phyloP scores from a whole-genome alignment of 2,113 vertebrate genomes.

The Catharus bicknelli region DNA sequence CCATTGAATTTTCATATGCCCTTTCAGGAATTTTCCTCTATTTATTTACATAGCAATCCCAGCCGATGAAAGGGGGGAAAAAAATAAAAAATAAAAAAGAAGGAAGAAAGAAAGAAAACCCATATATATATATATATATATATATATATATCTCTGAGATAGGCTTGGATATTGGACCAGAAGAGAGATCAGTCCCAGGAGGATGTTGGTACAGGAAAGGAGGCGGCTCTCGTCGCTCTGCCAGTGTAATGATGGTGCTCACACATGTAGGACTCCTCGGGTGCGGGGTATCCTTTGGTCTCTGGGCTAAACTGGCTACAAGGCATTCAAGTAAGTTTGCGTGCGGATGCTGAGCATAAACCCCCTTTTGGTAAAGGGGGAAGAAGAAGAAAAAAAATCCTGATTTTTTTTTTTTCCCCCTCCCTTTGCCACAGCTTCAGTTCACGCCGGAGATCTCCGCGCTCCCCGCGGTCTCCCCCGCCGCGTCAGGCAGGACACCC shows the following conservation, averaged over 20 bases:
- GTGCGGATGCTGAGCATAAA: slow-evolving; percentile 40
- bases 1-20: slow-evolving; percentile 45
- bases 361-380: neutral
- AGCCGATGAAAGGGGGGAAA: neutral
- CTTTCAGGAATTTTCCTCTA: slow-evolving; percentile 30
- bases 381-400: neutral
- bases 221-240: slow-evolving; percentile 63
- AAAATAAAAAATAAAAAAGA: neutral
- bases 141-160: too few relatives aligned
- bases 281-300: slow-evolving; percentile 43
- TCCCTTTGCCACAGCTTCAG: slow-evolving; percentile 59
- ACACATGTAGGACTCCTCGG: slow-evolving; percentile 62
- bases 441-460: slow-evolving; percentile 55
- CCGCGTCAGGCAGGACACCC: slow-evolving; percentile 59
- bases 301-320: slow-evolving; percentile 44
- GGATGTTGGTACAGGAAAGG: slow-evolving; percentile 49
- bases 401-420: neutral
- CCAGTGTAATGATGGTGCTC: slow-evolving; percentile 43
- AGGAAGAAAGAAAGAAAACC: neutral
- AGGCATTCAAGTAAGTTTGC: slow-evolving; percentile 74
- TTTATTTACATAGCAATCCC: slow-evolving; percentile 45
- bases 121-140: neutral
- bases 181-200: slow-evolving; percentile 46
- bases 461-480: slow-evolving; percentile 5
- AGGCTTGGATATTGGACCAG: slow-evolving; percentile 28